Base-by-base conservation (phyloP, 2,888 invertebrate species). In the Patella ulyssiponensis region DNA sequence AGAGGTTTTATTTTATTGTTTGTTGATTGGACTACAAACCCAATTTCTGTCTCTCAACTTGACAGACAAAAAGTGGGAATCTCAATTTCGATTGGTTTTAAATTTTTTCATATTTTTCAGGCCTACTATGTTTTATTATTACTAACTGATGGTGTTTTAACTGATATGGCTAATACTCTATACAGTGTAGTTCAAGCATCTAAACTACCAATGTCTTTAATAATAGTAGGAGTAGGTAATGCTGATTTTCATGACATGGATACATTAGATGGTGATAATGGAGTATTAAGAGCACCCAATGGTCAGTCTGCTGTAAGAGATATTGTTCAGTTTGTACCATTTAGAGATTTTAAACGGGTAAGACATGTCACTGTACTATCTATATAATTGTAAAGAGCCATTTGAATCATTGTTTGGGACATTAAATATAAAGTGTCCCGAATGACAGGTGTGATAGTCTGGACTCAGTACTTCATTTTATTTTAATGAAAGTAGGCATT, bases 281-380 rank as follows among this genome's bases (percentile, higher is more conserved):
- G 90, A 1, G 83, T 88, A 1, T 82, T 91, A 23, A 85, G 86
- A 72, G 86, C 88, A n/a, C 87, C 88, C 0, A 82, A 81, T 74
- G 91, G 91, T 11, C 81, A 87, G 69, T 82, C 83, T 17, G 89
- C 86, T 7, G 79, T 81, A 27, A 80, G 91, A n/a, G 91, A 91
- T 82, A 90, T 91, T 79, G 91, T 91, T 1, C 91, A 91, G 82
- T 91, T 91, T 88, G 91, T 91, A 56, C 91, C 91, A 0, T 91
- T 91, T 81, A 81, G 89, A 52, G 86, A 90, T 54, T 91, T 89
- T 81, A 86, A 86, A 79, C 82, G 83, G 81, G 91, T 91, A 83
- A 44, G 44, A 7, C 44, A 44, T 44, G 7, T 44, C 44, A 44
- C 44, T 44, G 44, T 44, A 44, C 44, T 44, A 44, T 44, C 44